Percentiles rank a stretch among this genome's conserved stretches.
These are phyloP conservation scores for Microvelia longipes DNA, from an alignment of 1,140 invertebrate genomes.

Conservation along the genomic window DNA sequence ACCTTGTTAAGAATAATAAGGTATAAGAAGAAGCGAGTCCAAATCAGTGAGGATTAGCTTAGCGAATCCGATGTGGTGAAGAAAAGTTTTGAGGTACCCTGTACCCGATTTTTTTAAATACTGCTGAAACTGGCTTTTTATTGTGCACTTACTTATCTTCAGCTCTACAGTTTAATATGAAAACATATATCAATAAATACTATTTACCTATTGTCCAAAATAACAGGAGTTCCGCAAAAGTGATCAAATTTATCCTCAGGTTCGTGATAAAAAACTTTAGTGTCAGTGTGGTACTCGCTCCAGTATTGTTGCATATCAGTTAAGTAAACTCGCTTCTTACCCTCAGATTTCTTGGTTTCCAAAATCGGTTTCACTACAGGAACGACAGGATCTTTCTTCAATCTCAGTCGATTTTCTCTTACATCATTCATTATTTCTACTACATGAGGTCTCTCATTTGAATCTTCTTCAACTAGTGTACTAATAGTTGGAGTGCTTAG, in stretches of 20 bases:
- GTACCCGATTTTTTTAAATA: too few relatives aligned
- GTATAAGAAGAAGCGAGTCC: too few relatives aligned
- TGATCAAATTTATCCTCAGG: neutral
- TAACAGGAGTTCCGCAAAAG: neutral
- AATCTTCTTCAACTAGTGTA: too few relatives aligned
- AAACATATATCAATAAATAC: too few relatives aligned
- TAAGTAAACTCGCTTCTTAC: neutral
- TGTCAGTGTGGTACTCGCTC: neutral
- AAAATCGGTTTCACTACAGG: neutral
- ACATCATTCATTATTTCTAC: neutral
- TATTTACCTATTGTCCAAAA: neutral
- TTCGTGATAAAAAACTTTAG: neutral
- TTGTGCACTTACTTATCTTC: too few relatives aligned
- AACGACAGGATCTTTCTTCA: neutral
- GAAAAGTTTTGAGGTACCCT: too few relatives aligned
- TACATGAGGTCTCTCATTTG: neutral
- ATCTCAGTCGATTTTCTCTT: neutral
- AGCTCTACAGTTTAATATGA: too few relatives aligned
- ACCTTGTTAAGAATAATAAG: too few relatives aligned
- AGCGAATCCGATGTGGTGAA: too few relatives aligned
- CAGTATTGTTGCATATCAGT: neutral
- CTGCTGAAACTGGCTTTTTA: too few relatives aligned
- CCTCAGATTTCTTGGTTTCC: neutral
- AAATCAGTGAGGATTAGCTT: too few relatives aligned
- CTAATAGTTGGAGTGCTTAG: too few relatives aligned